Base-by-base conservation (phyloP, 2,888 invertebrate genomes). In the Drosophila testacea region DNA sequence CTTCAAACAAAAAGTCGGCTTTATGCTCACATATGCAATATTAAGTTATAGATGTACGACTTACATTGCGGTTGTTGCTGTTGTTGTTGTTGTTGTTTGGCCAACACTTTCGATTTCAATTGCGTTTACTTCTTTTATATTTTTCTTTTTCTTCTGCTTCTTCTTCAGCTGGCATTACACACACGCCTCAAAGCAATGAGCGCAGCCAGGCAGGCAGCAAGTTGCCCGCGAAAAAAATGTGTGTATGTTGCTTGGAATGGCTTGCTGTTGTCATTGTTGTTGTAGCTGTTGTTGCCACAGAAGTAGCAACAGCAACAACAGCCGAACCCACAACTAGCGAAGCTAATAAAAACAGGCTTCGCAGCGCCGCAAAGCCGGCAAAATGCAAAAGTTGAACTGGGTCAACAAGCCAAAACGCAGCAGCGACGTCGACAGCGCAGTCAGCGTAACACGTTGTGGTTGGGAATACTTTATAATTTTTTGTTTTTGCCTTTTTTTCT, bases 321-420 rank as follows among this genome's bases (percentile, higher is more conserved):
- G 59, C 57, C 77, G 81, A 80, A 63, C 77, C 81, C 77, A 68
- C 70, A 64, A 70, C 90, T 88, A 83, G 78, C 72, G 67, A 79
- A 84, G 86, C 90, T 87, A 90, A 87, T 90, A 82, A 82, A 90
- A 89, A 84, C 79, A 73, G 87, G 77, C 79, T 86, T 73, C 66
- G 64, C 62, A 70, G 76, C 74, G 46, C 69, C 69, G 69, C 76
- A 68, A 75, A 89, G 91, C 91, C 92, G 91, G 91, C 91, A 87
- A 91, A 90, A 90, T 83, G 80, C 79, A 88, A 90, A 90, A 87
- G 87, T 89, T 90, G 91, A 92, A 91, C 85, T 91, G 77, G 91
- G 91, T 92, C 92, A 92, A 90, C 90, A 82, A 90, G 91, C 90
- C 90, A 83, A 81, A 77, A 84, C 81, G 77, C 72, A 78, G 84